Base-by-base conservation (phyloP, 2,797 vertebrate species). In the Mus caroli region DNA sequence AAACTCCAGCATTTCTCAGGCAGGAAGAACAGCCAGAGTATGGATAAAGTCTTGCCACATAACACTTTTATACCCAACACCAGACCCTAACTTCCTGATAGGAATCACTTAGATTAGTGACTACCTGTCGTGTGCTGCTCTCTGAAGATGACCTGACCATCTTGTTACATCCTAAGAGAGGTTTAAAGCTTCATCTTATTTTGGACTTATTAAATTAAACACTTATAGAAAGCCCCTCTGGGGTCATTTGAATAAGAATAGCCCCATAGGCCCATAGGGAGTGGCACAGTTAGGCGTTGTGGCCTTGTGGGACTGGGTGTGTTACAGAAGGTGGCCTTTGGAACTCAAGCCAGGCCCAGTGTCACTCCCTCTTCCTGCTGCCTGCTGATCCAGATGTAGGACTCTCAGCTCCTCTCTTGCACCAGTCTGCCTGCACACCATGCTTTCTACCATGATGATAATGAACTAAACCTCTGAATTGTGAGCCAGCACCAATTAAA, bases 121-220 rank as follows among this genome's bases (percentile, higher is more conserved):
- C 3, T 22, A 76, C 31, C 2, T 1, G 0, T 0, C 9, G 54
- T 46, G 7, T 26, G 9, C 22, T 43, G 11, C 7, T 83, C 26
- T 58, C 17, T 43, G 50, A 40, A 69, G 28, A 77, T 50, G 50
- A 58, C 37, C 19, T 37, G 60, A 58, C 34, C 22, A 1, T 13
- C 34, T 71, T 1, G 0, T 24, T 34, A 52, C 62, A 40, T 26
- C n/a, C 26, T 11, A 2, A 0, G 11, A 77, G n/a, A 60, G 40
- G 26, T 76, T 58, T 19, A 22, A 28, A 10, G n/a, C 40, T 73
- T 77, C 58, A 19, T 17, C 13, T 52, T 20, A 37, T n/a, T 79
- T 90, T 50, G 43, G 14, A 43, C 87, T 88, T 83, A 87, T 73
- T 37, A 91, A 96, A 73, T 52, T 84, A 80, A 96, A 84, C 22